Percentiles rank a stretch among this genome's conserved stretches.
Evolutionary conservation across 2,113 vertebrate genomes (phyloP).

Genomic region (Atractosteus spatula): DNA sequence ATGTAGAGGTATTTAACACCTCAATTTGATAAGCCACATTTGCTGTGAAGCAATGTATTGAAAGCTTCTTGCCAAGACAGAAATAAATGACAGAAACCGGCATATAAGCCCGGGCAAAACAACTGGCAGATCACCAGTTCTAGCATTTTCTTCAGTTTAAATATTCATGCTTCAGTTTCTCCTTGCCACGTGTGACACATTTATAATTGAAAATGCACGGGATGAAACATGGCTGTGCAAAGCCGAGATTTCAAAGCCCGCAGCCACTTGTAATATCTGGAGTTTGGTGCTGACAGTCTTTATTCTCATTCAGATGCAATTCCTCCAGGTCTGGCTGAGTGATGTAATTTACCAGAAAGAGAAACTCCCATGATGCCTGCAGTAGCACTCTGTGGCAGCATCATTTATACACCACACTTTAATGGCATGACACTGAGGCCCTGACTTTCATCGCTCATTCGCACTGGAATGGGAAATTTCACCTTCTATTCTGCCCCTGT

Average conservation of each 20-base stretch:
- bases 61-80: slow-evolving; percentile 22
- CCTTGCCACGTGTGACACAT: slow-evolving; percentile 11
- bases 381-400: slow-evolving; percentile 71
- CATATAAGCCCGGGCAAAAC: slow-evolving; percentile 16
- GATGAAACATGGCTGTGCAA: slow-evolving; percentile 18
- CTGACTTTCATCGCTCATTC: slow-evolving; percentile 63
- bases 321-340: slow-evolving; percentile 76
- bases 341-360: slow-evolving; percentile 76
- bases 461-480: slow-evolving; percentile 54
- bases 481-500: slow-evolving; percentile 67
- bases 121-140: slow-evolving; percentile 25
- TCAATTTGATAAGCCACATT: slow-evolving; percentile 35
- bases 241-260: slow-evolving; percentile 41
- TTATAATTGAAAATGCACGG: slow-evolving; percentile 26
- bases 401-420: slow-evolving; percentile 72
- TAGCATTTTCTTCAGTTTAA: slow-evolving; percentile 27
- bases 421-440: slow-evolving; percentile 67
- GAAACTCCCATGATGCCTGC: slow-evolving; percentile 68
- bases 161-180: slow-evolving; percentile 35
- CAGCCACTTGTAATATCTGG: slow-evolving; percentile 56
- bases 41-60: slow-evolving; percentile 34
- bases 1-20: slow-evolving; percentile 12
- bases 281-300: slow-evolving; percentile 60
- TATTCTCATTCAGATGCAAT: slow-evolving; percentile 63
- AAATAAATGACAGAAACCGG: slow-evolving; percentile 51